Conservation (phyloP, 2,113 vertebrate species). For the Peromyscus californicus region DNA sequence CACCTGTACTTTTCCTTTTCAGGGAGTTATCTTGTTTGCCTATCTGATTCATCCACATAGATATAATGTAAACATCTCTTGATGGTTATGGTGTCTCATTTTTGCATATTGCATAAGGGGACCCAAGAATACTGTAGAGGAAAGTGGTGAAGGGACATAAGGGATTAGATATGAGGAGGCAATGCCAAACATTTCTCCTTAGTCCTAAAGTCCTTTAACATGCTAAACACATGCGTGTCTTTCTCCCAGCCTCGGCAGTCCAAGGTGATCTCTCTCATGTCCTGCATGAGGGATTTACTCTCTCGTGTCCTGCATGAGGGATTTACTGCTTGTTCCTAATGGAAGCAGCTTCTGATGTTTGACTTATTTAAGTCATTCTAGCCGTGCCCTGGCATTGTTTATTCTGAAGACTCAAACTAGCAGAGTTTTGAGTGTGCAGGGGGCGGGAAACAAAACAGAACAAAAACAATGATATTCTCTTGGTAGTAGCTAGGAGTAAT, state of each 20-base stretch:
- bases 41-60: not conserved
- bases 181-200: not conserved
- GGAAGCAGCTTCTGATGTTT: not conserved
- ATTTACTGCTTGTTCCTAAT: not conserved
- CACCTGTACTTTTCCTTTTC: not conserved
- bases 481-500: constrained; percentile 30
- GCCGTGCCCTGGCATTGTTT: not conserved
- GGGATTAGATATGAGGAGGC: too few relatives aligned
- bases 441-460: not conserved
- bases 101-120: not conserved
- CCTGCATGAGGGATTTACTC: too few relatives aligned
- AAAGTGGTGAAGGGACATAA: not conserved
- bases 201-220: not conserved
- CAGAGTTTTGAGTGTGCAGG: not conserved
- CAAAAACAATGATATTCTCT: not conserved
- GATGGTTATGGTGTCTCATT: not conserved
- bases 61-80: not conserved
- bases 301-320: not conserved
- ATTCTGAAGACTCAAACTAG: not conserved
- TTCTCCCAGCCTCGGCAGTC: not conserved
- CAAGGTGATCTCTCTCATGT: not conserved
- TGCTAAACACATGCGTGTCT: too few relatives aligned
- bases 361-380: not conserved
- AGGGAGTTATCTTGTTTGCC: not conserved
- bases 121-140: not conserved